Conservation (phyloP, 2,797 vertebrate species). For the Cynopterus sphinx region DNA sequence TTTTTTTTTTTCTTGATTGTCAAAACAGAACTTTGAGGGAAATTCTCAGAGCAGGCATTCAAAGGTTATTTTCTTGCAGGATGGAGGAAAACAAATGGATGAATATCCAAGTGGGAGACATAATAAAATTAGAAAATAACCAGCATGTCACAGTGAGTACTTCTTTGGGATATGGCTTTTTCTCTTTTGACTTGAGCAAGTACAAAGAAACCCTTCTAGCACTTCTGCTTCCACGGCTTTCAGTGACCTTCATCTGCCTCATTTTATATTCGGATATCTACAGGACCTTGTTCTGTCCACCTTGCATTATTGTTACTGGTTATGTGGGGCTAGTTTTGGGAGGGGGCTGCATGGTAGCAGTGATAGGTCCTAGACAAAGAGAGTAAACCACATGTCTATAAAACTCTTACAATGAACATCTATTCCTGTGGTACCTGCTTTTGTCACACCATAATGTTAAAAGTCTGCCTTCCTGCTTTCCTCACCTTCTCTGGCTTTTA, state of each 20-base stretch:
- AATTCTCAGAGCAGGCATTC: constrained; percentile 46
- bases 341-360: not conserved
- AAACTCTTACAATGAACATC: not conserved
- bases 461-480: not conserved
- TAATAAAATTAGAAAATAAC: constrained; percentile 94
- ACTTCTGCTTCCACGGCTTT: not conserved
- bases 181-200: not conserved
- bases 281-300: not conserved
- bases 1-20: not conserved
- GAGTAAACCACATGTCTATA: not conserved
- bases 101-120: constrained; percentile 96
- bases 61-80: constrained; percentile 84
- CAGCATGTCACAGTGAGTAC: constrained; percentile 93
- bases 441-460: not conserved
- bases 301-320: not conserved
- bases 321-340: not conserved
- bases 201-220: not conserved
- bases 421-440: not conserved
- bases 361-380: not conserved
- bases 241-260: not conserved
- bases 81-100: constrained; percentile 93
- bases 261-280: not conserved
- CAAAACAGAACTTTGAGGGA: not conserved
- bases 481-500: constrained; percentile 65
- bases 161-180: not conserved